Conservation (phyloP, 1,140 invertebrate species). For the Cephus cinctus region DNA sequence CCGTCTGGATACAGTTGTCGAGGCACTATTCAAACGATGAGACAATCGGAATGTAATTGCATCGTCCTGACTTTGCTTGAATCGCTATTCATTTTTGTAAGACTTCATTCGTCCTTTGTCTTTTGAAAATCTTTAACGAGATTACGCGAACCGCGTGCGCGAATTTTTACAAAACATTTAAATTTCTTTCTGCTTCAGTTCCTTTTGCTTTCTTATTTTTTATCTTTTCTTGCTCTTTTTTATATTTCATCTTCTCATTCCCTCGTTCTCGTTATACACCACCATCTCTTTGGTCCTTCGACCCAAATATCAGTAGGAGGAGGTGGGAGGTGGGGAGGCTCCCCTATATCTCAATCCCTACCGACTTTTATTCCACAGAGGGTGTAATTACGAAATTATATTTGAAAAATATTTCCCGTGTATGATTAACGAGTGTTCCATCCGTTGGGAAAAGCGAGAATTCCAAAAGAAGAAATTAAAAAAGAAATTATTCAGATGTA, state of each 20-base stretch:
- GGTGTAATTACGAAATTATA: slow-evolving; percentile 41
- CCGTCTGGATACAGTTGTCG: slow-evolving; percentile 41
- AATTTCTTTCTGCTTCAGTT: slow-evolving; percentile 16
- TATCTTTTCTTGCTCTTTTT: slow-evolving; percentile 3
- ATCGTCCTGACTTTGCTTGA: slow-evolving; percentile 38
- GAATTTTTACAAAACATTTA: slow-evolving; percentile 14
- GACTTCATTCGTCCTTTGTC: slow-evolving; percentile 32
- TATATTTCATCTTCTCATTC: slow-evolving; percentile 5
- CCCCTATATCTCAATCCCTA: too few species aligned
- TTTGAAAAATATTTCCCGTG: slow-evolving; percentile 30
- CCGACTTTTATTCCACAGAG: too few species aligned
- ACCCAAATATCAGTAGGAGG: not conserved
- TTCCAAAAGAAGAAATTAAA: slow-evolving; percentile 7
- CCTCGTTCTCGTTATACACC: not conserved
- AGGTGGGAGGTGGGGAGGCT: too few species aligned
- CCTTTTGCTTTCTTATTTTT: slow-evolving; percentile 12
- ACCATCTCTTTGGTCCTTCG: not conserved
- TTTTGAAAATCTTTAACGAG: slow-evolving; percentile 25
- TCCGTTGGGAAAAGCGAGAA: slow-evolving; percentile 26
- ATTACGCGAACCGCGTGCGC: slow-evolving; percentile 11
- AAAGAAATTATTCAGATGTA: not conserved
- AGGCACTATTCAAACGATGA: slow-evolving; percentile 44
- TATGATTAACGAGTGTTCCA: slow-evolving; percentile 47
- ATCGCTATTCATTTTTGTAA: slow-evolving; percentile 46
- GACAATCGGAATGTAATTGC: slow-evolving; percentile 55